Percentiles rank a stretch among this genome's conserved stretches.
phyloP scores from a whole-genome alignment of 2,113 vertebrate genomes.

The Glaucidium brasilianum region DNA sequence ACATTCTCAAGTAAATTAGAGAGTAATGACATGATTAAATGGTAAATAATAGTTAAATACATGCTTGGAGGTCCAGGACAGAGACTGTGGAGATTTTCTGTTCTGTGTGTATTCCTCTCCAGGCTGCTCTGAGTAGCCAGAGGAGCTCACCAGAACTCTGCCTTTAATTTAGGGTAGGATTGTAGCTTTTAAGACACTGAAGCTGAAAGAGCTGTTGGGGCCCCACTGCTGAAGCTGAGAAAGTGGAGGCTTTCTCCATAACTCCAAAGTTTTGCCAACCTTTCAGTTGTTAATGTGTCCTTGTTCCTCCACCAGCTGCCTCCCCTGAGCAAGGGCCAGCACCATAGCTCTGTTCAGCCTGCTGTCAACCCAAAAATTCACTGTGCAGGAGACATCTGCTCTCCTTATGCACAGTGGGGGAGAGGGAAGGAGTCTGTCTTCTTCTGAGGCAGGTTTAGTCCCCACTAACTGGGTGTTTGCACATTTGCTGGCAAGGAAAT shows the following conservation, averaged over 20 bases:
- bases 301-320: background rate
- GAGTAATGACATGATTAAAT: conserved; percentile 41
- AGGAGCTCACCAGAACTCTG: background rate
- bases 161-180: background rate
- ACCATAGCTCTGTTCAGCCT: background rate
- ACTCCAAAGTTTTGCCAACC: background rate
- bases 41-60: conserved; percentile 41
- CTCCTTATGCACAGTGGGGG: background rate
- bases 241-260: background rate
- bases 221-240: background rate
- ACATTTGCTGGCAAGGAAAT: background rate
- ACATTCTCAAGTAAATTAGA: conserved; percentile 50
- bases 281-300: background rate
- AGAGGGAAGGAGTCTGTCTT: background rate
- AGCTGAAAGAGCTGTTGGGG: background rate
- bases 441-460: background rate
- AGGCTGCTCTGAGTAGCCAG: background rate
- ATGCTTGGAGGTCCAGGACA: conserved; percentile 43
- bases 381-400: background rate
- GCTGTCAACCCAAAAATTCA: background rate
- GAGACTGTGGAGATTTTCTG: conserved; percentile 30
- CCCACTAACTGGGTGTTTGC: background rate
- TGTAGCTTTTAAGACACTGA: background rate
- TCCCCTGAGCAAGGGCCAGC: background rate
- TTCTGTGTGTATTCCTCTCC: conserved; percentile 11